These are phyloP conservation scores for Peribatodes rhomboidaria DNA, from an alignment of 2,888 invertebrate species.

Conservation along the genomic window DNA sequence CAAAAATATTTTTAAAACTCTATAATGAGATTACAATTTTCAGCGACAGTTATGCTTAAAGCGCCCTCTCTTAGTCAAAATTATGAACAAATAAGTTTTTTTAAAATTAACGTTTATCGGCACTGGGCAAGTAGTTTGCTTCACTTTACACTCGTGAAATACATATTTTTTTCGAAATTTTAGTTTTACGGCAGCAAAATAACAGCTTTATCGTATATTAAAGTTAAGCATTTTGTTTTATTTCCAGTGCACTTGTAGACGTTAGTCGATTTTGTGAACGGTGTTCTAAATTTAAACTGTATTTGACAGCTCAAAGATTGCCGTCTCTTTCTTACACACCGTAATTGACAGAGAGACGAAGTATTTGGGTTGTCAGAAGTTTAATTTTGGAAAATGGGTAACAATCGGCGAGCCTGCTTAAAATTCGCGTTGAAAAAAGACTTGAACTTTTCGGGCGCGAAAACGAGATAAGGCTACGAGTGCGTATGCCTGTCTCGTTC, in stretches of 20 bases:
- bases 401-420: background rate
- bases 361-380: background rate
- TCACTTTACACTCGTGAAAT: conserved; percentile 39
- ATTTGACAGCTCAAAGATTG: conserved; percentile 3
- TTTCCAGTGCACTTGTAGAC: conserved; percentile 35
- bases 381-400: conserved; percentile 6
- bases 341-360: background rate
- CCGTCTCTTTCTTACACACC: background rate
- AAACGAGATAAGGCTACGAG: background rate
- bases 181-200: conserved; percentile 48
- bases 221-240: conserved; percentile 33
- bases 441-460: background rate
- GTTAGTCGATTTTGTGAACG: background rate
- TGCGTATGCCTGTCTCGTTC: background rate
- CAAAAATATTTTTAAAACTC: background rate
- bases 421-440: background rate
- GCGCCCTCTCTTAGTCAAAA: background rate
- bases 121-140: conserved; percentile 6
- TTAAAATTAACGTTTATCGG: conserved; percentile 43
- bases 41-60: background rate
- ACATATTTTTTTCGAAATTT: conserved; percentile 62
- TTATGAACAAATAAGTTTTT: background rate
- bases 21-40: too few species aligned
- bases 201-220: conserved; percentile 38
- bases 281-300: background rate